phyloP scores from a whole-genome alignment of 1,140 invertebrate genomes.

The Drosophila sp. region DNA sequence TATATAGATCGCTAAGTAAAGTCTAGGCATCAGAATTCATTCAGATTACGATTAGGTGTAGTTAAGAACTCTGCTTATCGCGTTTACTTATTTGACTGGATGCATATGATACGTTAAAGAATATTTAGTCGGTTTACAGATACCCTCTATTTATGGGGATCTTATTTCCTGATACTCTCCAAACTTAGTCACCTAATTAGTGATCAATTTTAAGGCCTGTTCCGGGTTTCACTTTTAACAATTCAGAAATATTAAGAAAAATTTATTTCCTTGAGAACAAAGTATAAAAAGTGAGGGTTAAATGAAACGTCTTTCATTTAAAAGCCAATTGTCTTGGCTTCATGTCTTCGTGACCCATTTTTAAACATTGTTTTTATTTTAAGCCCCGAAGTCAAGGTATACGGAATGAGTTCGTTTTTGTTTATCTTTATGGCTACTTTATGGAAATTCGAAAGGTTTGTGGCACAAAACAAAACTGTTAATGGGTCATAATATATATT shows the following conservation, averaged over 20 bases:
- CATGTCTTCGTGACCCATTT: constrained; percentile 24
- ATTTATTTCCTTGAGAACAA: not conserved
- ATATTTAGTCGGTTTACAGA: not conserved
- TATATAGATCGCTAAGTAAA: not conserved
- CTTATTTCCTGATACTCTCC: too few species aligned
- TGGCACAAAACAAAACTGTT: constrained; percentile 13
- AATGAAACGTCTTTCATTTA: not conserved
- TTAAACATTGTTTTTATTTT: too few species aligned
- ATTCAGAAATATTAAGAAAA: too few species aligned
- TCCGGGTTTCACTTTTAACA: too few species aligned
- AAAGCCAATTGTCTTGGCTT: too few species aligned
- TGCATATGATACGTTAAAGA: too few species aligned
- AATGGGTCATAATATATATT: constrained; percentile 16
- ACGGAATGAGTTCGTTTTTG: not conserved
- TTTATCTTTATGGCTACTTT: constrained; percentile 23
- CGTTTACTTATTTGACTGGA: not conserved
- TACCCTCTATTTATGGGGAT: not conserved
- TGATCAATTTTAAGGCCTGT: too few species aligned
- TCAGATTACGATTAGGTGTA: constrained; percentile 26
- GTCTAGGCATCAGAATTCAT: not conserved
- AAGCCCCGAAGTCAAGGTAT: too few species aligned
- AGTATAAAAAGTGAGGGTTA: not conserved
- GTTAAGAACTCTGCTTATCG: constrained; percentile 8
- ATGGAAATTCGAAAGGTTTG: constrained; percentile 9
- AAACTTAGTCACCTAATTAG: too few species aligned